Evolutionary conservation across 1,140 invertebrate genomes (phyloP).

Genomic region (Penaeus chinensis): DNA sequence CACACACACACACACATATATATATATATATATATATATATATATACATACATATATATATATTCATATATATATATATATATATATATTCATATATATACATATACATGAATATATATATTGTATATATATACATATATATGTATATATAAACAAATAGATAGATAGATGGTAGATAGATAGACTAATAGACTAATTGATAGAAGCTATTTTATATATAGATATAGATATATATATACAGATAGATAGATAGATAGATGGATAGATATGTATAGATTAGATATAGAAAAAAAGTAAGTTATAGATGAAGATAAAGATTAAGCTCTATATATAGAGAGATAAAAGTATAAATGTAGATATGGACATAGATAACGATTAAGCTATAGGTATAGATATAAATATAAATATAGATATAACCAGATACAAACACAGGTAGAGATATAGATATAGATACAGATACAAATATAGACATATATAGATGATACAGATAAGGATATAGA

Average conservation of each 20-base stretch:
- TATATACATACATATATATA: not conserved
- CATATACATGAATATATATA: not conserved
- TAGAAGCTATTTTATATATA: not conserved
- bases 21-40: not conserved
- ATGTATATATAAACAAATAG: not conserved
- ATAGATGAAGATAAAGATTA: not conserved
- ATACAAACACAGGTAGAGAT: not conserved
- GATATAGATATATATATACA: not conserved
- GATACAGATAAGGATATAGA: not conserved
- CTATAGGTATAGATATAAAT: not conserved
- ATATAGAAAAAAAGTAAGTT: not conserved
- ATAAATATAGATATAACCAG: not conserved
- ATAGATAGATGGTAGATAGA: too few relatives aligned
- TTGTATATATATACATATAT: not conserved
- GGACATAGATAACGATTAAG: not conserved
- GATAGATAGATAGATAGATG: too few relatives aligned
- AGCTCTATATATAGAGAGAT: too few relatives aligned
- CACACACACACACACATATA: too few relatives aligned
- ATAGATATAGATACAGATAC: not conserved
- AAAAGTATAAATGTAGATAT: too few relatives aligned
- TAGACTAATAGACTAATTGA: not conserved
- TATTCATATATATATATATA: not conserved
- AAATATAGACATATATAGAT: not conserved
- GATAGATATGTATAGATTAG: not conserved
- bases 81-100: not conserved